Evolutionary conservation across 2,113 vertebrate species (phyloP), one percentile per base, ranked within the genome.

Genomic region (Pipa parva): DNA sequence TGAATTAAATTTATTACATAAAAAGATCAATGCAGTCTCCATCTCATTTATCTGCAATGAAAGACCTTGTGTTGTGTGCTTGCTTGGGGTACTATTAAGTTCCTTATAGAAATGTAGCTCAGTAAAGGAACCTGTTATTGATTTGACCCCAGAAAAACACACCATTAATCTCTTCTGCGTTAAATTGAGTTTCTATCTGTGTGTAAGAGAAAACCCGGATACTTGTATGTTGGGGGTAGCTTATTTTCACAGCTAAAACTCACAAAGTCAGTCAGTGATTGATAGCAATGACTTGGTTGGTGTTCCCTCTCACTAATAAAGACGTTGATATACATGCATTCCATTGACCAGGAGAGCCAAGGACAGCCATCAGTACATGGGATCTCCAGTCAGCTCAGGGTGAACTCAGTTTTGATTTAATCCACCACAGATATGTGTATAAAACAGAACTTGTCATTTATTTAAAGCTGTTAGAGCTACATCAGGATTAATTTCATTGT

Each of bases 1-100:
- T 72, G 71, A 75, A 78, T 83, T 78, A 85, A 80, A 74, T 78
- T 77, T 45, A 81, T 51, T 69, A 70, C 46, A 69, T 68, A 76
- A 80, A 83, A 81, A 84, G 87, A 86, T 86, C 83, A 74, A 80
- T 88, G 80, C 33, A 73, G 72, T 73, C 78, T 21, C 80, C 39
- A 29, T 65, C 65, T 42, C 72, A 74, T 83, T 78, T 80, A 76
- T 75, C 79, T 77, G 78, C 79, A 76, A 59, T 81, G n/a, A n/a
- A 79, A 75, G 73, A 77, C 50, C 57, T 83, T 67, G 75, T 55
- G 79, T 51, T 78, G 63, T 77, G 67, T 73, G 75, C 81, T 83
- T 84, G 75, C 77, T 88, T 81, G 74, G 27, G 70, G 71, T 80
- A 52, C 75, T 83, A 80, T 80, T 82, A 83, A 76, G 79, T 85